phyloP scores from a whole-genome alignment of 2,113 vertebrate species.

The Trochalopteron elliotii region DNA sequence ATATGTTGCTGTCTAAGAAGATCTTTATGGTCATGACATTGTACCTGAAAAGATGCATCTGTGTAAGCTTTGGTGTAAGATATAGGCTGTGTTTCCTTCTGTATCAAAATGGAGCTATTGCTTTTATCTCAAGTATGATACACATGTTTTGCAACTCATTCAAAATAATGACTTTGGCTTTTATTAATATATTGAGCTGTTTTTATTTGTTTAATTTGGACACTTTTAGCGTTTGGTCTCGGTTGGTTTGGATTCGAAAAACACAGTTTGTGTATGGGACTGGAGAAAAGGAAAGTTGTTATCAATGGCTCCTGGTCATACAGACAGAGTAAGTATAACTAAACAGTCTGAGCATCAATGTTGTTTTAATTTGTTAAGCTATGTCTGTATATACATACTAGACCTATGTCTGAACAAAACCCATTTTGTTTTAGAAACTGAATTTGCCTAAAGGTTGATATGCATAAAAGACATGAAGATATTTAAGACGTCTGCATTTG shows the following conservation, averaged over 20 bases:
- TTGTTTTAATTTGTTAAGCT: not conserved
- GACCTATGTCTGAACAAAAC: not conserved
- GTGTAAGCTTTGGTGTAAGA: not conserved
- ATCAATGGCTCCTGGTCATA: constrained; percentile 94
- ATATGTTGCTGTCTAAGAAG: not conserved
- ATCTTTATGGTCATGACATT: not conserved
- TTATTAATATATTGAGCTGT: not conserved
- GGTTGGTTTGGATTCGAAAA: constrained; percentile 97
- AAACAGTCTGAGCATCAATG: not conserved
- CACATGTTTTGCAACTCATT: not conserved
- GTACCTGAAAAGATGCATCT: not conserved
- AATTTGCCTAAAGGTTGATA: not conserved
- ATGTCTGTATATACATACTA: not conserved
- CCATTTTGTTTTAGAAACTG: not conserved
- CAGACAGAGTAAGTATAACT: constrained; percentile 89
- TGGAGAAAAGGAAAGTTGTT: constrained; percentile 95
- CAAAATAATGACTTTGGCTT: not conserved
- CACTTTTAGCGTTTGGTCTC: constrained; percentile 91
- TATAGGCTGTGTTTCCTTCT: not conserved
- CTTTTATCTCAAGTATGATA: not conserved
- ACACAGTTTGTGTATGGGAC: constrained; percentile 98
- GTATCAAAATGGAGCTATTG: not conserved
- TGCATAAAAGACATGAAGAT: not conserved
- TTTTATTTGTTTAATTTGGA: constrained; percentile 4
- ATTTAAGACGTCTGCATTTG: not conserved